A percentile compares a stretch with the other conserved stretches of the same genome.
Evolutionary conservation across 1,140 invertebrate species (phyloP).

Genomic region (Penaeus japonicus): DNA sequence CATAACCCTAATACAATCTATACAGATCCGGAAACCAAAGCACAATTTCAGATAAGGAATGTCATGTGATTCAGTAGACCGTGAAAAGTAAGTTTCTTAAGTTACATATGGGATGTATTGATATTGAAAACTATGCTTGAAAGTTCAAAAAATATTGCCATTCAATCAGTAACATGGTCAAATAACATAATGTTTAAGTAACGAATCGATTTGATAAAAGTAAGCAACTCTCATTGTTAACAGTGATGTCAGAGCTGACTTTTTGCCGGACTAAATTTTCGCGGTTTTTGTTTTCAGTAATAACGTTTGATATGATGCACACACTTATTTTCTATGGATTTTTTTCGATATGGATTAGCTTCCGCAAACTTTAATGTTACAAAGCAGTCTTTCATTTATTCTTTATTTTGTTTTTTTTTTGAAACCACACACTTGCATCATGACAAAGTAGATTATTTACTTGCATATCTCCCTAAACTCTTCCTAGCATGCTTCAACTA

Average conservation of each 20-base stretch:
- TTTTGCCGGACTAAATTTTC: slow-evolving; percentile 26
- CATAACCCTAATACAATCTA: not conserved
- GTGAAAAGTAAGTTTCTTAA: not conserved
- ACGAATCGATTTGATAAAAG: slow-evolving; percentile 28
- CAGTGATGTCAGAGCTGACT: slow-evolving; percentile 31
- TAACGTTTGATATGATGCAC: not conserved
- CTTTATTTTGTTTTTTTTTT: no score
- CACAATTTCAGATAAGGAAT: slow-evolving; percentile 16
- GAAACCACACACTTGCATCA: no score
- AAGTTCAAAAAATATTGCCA: no score
- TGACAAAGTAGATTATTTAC: no score
- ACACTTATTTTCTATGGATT: no score
- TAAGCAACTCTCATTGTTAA: slow-evolving; percentile 49
- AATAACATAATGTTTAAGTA: not conserved
- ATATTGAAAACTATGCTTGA: not conserved
- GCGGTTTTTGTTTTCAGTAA: not conserved
- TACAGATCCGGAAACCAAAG: slow-evolving; percentile 29
- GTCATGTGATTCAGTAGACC: not conserved
- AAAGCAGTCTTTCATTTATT: no score
- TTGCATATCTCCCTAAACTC: no score
- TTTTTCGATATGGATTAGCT: no score
- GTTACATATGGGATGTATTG: not conserved
- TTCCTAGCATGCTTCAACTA: no score
- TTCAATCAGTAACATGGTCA: not conserved
- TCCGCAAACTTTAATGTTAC: no score